Conservation (phyloP, 92 coral and sea anemone species). For the Heteractis magnifica region DNA sequence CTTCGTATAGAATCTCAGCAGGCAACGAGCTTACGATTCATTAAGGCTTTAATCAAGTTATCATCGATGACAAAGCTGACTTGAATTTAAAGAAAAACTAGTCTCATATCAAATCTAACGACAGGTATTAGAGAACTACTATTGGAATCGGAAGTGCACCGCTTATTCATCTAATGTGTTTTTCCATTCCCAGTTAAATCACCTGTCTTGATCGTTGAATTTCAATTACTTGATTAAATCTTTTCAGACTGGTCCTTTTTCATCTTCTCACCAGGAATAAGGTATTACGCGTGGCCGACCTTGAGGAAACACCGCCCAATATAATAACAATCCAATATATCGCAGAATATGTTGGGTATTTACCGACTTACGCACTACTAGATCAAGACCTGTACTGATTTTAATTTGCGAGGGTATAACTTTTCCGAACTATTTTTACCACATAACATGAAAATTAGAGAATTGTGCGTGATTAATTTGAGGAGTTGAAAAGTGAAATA, state of each 20-base stretch:
- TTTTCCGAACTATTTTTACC: not conserved
- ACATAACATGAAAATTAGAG: not conserved
- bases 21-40: conserved; percentile 21
- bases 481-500: conserved; percentile 1
- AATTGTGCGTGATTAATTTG: not conserved
- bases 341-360: not conserved
- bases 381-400: conserved; percentile 1
- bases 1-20: conserved; percentile 24
- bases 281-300: conserved; percentile 3
- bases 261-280: conserved; percentile 20
- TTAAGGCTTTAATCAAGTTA: conserved; percentile 36
- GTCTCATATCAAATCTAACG: conserved; percentile 14
- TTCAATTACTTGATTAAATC: conserved; percentile 21
- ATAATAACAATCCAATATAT: conserved; percentile 3
- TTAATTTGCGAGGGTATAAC: not conserved
- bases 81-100: conserved; percentile 22
- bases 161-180: conserved; percentile 32
- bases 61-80: conserved; percentile 26
- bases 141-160: conserved; percentile 25
- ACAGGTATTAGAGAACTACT: conserved; percentile 25
- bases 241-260: conserved; percentile 7
- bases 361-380: not conserved
- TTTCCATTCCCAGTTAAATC: conserved; percentile 3
- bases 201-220: conserved; percentile 22
- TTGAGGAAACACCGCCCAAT: conserved; percentile 4